Evolutionary conservation across 1,140 invertebrate genomes (phyloP).

Genomic region (Proctacanthus coquilletti): DNA sequence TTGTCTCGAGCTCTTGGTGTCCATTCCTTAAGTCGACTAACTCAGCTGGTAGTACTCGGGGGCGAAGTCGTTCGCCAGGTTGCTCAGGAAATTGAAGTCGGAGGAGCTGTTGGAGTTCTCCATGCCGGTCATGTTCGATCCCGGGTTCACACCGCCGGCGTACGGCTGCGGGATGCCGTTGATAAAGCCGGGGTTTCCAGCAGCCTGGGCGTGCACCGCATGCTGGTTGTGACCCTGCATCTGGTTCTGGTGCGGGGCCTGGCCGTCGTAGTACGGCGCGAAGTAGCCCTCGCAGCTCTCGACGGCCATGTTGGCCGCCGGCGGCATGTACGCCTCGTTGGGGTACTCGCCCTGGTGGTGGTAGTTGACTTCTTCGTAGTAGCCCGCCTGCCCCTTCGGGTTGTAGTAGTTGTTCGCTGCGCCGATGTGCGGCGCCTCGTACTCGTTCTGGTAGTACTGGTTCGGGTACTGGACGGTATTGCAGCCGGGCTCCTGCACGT

Average conservation of each 20-base stretch:
- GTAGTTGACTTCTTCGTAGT: slow-evolving; percentile 24
- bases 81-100: slow-evolving; percentile 82
- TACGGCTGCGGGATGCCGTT: slow-evolving; percentile 4
- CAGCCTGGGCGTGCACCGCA: not conserved
- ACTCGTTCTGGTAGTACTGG: slow-evolving; percentile 6
- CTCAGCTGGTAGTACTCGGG: slow-evolving; percentile 63
- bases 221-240: slow-evolving; percentile 6
- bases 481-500: slow-evolving; percentile 2
- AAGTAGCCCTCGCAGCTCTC: slow-evolving; percentile 26
- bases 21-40: slow-evolving; percentile 26
- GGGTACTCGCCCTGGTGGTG: slow-evolving; percentile 15
- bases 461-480: slow-evolving; percentile 3
- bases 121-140: slow-evolving; percentile 19
- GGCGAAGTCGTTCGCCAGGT: slow-evolving; percentile 77
- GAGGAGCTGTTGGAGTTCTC: slow-evolving; percentile 79
- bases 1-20: too few species aligned
- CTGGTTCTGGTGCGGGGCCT: slow-evolving; percentile 13
- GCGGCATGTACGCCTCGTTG: slow-evolving; percentile 16
- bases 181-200: not conserved
- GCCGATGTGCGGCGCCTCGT: slow-evolving; percentile 8
- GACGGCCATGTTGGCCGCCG: slow-evolving; percentile 23
- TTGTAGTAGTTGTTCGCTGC: slow-evolving; percentile 19
- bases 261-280: slow-evolving; percentile 11
- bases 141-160: slow-evolving; percentile 1
- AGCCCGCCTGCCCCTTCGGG: slow-evolving; percentile 13